Conservation (phyloP, 2,113 vertebrate species). For the Peromyscus polionotus region DNA sequence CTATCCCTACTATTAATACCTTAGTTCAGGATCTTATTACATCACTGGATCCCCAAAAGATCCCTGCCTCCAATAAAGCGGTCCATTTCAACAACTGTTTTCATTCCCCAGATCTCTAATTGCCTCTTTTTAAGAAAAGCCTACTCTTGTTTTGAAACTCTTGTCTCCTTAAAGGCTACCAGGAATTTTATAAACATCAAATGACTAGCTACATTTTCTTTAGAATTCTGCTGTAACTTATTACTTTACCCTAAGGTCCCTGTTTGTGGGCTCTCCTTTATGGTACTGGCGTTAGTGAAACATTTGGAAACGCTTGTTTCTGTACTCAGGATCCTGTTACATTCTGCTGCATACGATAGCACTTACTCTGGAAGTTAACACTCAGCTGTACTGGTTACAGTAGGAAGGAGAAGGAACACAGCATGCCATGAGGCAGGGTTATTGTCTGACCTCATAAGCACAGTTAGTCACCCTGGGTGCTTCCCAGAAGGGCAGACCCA, state of each 20-base stretch:
- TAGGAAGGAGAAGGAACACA: background rate
- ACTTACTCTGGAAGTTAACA: background rate
- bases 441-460: background rate
- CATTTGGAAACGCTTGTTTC: conserved; percentile 52
- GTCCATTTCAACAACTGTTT: conserved; percentile 38
- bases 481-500: background rate
- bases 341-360: conserved; percentile 4
- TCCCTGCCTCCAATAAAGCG: background rate
- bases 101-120: background rate
- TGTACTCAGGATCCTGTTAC: conserved; percentile 36
- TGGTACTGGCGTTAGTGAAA: conserved; percentile 45
- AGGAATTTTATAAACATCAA: conserved; percentile 26
- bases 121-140: conserved; percentile 29
- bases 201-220: conserved; percentile 45
- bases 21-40: conserved; percentile 6
- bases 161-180: conserved; percentile 48
- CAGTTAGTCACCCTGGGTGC: background rate
- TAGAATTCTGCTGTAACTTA: conserved; percentile 35
- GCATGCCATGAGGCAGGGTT: background rate
- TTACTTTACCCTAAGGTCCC: conserved; percentile 27
- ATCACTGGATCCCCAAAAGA: background rate
- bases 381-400: conserved; percentile 8
- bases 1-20: background rate
- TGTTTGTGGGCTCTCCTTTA: conserved; percentile 50
- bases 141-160: conserved; percentile 40